Conservation (phyloP, 1,140 invertebrate species). For the Listronotus bonariensis region DNA sequence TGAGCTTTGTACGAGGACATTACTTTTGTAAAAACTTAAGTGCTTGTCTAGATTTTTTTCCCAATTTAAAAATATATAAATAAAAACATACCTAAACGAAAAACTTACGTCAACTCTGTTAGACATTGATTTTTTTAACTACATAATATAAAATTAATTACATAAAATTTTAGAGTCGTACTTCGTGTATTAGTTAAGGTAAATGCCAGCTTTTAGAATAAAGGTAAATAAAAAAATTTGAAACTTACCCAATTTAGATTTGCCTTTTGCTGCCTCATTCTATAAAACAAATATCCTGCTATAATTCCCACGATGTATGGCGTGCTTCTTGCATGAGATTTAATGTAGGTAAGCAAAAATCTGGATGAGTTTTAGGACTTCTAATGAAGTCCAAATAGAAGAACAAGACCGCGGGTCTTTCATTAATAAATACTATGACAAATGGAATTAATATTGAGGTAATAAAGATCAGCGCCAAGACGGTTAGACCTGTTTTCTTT, state of each 20-base stretch:
- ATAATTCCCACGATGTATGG: constrained; percentile 61
- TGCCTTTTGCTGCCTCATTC: constrained; percentile 46
- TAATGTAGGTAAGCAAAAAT: constrained; percentile 60
- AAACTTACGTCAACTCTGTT: too few relatives aligned
- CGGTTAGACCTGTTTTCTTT: constrained; percentile 42
- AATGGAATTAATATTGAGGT: constrained; percentile 53
- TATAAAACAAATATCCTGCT: constrained; percentile 57
- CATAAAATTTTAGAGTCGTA: too few relatives aligned
- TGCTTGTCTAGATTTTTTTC: too few relatives aligned
- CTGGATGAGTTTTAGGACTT: constrained; percentile 55
- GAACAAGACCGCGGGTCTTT: constrained; percentile 57
- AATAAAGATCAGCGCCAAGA: constrained; percentile 33
- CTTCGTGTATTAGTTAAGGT: too few relatives aligned
- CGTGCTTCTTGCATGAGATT: constrained; percentile 60
- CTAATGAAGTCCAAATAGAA: constrained; percentile 60
- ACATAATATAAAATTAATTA: too few relatives aligned
- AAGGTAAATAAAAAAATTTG: too few relatives aligned
- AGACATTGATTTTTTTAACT: too few relatives aligned
- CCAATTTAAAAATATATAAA: too few relatives aligned
- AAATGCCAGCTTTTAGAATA: too few relatives aligned
- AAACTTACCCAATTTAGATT: constrained; percentile 32
- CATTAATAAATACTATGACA: constrained; percentile 55
- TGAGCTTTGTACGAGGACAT: too few relatives aligned
- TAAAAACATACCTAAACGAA: too few relatives aligned
- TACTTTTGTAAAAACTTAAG: too few relatives aligned